Conservation (phyloP, 2,113 vertebrate genomes). For the Mungos mungo region DNA sequence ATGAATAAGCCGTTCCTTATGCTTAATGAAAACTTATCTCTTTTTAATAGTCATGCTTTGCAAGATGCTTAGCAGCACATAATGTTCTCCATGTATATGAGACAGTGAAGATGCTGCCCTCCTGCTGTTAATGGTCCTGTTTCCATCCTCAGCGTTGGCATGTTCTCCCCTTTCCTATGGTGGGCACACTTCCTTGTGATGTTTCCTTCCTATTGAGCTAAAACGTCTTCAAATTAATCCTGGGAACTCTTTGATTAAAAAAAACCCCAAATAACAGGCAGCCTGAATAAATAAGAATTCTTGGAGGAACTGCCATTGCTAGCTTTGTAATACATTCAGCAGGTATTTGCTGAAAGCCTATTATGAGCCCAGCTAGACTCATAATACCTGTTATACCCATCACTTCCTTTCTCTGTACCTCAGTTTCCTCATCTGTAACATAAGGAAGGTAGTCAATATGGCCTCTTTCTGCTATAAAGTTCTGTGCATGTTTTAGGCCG, state of each 20-base stretch:
- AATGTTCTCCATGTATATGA: not conserved
- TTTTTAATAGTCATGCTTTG: constrained; percentile 3
- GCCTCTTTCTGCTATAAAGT: not conserved
- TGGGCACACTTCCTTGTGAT: not conserved
- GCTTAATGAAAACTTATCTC: not conserved
- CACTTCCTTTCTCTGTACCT: not conserved
- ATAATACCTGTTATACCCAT: not conserved
- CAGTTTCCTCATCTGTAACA: not conserved
- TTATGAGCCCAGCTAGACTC: not conserved
- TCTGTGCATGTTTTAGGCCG: not conserved
- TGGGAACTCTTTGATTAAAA: not conserved
- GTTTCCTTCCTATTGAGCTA: constrained; percentile 42
- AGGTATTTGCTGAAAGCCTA: not conserved
- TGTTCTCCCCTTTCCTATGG: not conserved
- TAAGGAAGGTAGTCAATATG: not conserved
- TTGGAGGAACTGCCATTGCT: not conserved
- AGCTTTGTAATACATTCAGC: not conserved
- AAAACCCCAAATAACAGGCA: not conserved
- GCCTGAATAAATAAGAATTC: not conserved
- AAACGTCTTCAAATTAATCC: constrained; percentile 7
- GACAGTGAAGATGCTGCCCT: not conserved
- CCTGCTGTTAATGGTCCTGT: not conserved
- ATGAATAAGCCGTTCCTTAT: constrained; percentile 40
- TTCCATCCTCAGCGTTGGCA: not conserved
- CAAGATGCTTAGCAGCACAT: not conserved